Conservation (phyloP, 2,113 vertebrate species). For the Donacobius atricapilla region DNA sequence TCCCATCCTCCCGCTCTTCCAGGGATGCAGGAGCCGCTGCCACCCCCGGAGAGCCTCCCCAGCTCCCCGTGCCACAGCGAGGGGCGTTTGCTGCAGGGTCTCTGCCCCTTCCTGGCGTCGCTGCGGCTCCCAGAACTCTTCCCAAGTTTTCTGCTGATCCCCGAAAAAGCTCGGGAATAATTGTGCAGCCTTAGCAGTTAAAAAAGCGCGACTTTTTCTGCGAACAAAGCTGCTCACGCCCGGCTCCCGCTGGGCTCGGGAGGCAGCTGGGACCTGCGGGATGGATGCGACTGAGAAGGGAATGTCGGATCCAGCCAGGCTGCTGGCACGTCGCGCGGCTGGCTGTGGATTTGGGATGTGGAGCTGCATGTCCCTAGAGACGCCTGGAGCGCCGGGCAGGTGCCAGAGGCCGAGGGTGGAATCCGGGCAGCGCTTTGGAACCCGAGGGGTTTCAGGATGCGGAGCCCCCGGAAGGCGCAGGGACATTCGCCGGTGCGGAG, state of each 20-base stretch:
- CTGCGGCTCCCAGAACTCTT: background rate
- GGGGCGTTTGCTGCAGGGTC: background rate
- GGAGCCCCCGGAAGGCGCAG: background rate
- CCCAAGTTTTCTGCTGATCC: conserved; percentile 36
- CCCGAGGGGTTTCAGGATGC: background rate
- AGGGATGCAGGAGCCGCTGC: background rate
- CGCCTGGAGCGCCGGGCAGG: rapidly evolving
- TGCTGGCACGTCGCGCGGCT: background rate
- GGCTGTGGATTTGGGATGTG: background rate
- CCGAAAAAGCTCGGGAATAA: background rate
- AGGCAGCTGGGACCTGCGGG: background rate
- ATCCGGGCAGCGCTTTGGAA: background rate
- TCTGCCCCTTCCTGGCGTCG: background rate
- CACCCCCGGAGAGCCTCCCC: background rate
- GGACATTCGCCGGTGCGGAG: rapidly evolving
- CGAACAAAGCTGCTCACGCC: background rate
- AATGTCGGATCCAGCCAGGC: rapidly evolving
- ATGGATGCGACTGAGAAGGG: background rate
- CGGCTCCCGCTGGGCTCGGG: background rate
- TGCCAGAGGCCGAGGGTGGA: rapidly evolving
- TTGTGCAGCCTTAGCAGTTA: background rate
- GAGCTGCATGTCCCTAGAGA: background rate
- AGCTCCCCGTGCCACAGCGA: rapidly evolving
- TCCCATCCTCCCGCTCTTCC: background rate
- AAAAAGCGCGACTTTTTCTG: conserved; percentile 16